Conservation (phyloP, 2,113 vertebrate species). For the Thamnophis sirtalis region DNA sequence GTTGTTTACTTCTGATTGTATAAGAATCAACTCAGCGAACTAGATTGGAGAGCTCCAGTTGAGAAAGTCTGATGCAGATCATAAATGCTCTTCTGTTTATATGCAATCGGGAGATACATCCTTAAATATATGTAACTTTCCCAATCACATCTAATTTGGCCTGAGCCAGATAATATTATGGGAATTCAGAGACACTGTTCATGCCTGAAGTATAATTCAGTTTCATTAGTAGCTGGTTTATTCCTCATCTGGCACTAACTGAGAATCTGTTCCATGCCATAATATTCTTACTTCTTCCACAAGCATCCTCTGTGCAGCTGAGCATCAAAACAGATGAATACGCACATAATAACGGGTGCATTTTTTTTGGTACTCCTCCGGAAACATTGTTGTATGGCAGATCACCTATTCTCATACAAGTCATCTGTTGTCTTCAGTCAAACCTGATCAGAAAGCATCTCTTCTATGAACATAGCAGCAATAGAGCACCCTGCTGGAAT, state of each 20-base stretch:
- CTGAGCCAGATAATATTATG: not conserved
- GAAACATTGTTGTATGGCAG: fast-evolving
- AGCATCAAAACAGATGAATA: not conserved
- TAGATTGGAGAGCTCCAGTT: not conserved
- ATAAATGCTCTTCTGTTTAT: not conserved
- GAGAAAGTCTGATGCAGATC: not conserved
- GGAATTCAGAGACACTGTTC: not conserved
- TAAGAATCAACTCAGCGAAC: not conserved
- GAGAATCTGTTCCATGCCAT: conserved; percentile 8
- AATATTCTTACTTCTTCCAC: conserved; percentile 4
- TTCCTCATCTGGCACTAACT: conserved; percentile 2
- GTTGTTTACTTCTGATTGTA: not conserved
- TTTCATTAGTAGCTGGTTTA: conserved; percentile 7
- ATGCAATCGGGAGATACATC: not conserved
- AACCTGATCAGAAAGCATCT: not conserved
- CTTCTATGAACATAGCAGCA: not conserved
- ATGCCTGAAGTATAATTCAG: not conserved
- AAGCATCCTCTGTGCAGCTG: not conserved
- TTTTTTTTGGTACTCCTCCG: not conserved
- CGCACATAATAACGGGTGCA: not conserved
- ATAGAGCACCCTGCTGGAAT: not conserved
- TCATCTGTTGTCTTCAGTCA: not conserved
- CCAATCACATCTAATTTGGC: not conserved
- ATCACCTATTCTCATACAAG: not conserved
- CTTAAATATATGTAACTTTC: not conserved